phyloP scores from a whole-genome alignment of 23 tunicate genomes.

The Halocynthia aurantium region DNA sequence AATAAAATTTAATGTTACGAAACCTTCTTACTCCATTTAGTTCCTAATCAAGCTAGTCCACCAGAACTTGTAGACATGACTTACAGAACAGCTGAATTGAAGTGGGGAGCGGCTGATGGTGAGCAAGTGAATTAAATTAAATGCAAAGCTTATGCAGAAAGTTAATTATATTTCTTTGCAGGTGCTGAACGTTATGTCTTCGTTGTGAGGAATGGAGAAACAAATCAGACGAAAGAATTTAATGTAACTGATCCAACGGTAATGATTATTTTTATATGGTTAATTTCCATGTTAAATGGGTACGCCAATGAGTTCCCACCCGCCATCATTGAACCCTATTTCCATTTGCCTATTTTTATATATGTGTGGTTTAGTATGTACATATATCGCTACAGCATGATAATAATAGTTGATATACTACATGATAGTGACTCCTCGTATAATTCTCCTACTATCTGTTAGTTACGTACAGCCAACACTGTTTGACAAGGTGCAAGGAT shows the following conservation, averaged over 20 bases:
- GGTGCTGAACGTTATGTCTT: neutral
- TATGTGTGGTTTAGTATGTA: no score
- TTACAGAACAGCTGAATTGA: neutral
- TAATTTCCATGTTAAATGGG: no score
- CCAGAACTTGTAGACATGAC: conserved; percentile 12
- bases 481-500: no score
- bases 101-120: conserved; percentile 15
- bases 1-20: neutral
- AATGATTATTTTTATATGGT: no score
- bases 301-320: no score
- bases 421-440: no score
- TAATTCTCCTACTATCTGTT: no score
- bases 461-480: no score
- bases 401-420: no score
- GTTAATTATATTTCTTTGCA: neutral
- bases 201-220: neutral
- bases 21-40: neutral
- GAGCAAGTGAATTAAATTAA: neutral
- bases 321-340: no score
- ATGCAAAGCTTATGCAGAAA: neutral
- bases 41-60: conserved; percentile 12
- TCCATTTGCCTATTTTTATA: no score
- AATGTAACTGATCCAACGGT: neutral
- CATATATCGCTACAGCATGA: no score
- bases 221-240: neutral